Evolutionary conservation across 2,888 invertebrate genomes (phyloP), one percentile per base, ranked within the genome.

Genomic region (Lycocerus yunnanus): DNA sequence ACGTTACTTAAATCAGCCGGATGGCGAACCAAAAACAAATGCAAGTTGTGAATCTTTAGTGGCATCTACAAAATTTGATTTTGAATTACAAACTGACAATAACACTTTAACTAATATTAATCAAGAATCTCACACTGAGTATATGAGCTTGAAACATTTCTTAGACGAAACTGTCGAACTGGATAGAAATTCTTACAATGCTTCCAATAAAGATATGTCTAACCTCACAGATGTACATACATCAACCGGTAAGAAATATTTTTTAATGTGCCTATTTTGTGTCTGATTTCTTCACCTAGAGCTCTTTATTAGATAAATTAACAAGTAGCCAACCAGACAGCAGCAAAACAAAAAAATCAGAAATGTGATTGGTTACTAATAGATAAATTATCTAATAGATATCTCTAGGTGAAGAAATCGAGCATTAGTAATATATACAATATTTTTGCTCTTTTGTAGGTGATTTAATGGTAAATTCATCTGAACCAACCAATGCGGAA

Each of bases 71-170:
- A 84, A 84, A 77, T 84, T 83, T 73, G 84, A 84, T 71, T 84
- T 83, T 78, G 78, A 78, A 11, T 73, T 81, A 68, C 73, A 81
- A 16, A 75, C 81, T 15, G 76, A 76, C 10, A 73, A 73, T 61
- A 79, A 80, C 16, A 79, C 77, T n/a, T 71, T 82, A 60, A 72
- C 81, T n/a, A 78, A 80, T 27, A 82, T 81, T 13, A 81, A 78
- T 43, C 84, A 83, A 74, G 84, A 83, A 66, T 79, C 81, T 10
- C 82, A 83, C 67, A 78, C 83, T 1, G 84, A 84, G 73, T 85
- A 84, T 78, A 73, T 85, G 63, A 84, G 84, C 78, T 78, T 86
- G 20, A 85, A 84, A 77, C 84, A 84, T 80, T 85, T 85, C 73
- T 78, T 85, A 67, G 85, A 86, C 78, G 82, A 81, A 78, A 84